These are phyloP conservation scores for Diuraphis noxia DNA, from an alignment of 1,140 invertebrate genomes.

Conservation along the genomic window DNA sequence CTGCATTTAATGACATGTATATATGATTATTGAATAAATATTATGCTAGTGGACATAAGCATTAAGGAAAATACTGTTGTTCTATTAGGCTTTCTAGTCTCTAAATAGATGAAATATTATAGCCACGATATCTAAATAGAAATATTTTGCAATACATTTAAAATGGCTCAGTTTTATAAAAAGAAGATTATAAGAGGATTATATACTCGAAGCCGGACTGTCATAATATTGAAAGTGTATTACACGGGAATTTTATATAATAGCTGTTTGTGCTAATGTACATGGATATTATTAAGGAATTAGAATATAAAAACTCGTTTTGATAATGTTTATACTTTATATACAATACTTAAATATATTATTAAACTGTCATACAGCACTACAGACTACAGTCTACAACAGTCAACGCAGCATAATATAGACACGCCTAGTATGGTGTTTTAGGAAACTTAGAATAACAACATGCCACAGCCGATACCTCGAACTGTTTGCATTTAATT, in stretches of 20 bases:
- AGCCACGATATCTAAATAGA: not conserved
- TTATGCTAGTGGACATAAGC: not conserved
- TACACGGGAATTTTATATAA: not conserved
- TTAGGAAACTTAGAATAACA: slow-evolving; percentile 5
- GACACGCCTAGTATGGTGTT: slow-evolving; percentile 11
- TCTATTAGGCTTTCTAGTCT: not conserved
- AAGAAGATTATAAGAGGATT: not conserved
- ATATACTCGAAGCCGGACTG: not conserved
- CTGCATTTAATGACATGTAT: not conserved
- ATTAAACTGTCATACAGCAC: slow-evolving; percentile 19
- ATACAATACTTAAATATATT: slow-evolving; percentile 20
- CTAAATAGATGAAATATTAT: not conserved
- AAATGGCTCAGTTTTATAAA: not conserved
- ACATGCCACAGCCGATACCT: not conserved
- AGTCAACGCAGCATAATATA: not conserved
- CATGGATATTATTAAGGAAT: slow-evolving; percentile 31
- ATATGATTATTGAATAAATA: not conserved
- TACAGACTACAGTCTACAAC: not conserved
- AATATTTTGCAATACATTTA: not conserved
- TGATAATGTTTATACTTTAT: not conserved
- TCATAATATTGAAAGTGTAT: slow-evolving; percentile 22
- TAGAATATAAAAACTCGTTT: slow-evolving; percentile 29
- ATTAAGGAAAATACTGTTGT: not conserved
- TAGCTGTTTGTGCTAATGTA: not conserved
- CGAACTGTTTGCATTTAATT: slow-evolving; percentile 26